These are phyloP conservation scores for Clusia tigrina DNA, from an alignment of 2,888 invertebrate species.

Conservation along the genomic window DNA sequence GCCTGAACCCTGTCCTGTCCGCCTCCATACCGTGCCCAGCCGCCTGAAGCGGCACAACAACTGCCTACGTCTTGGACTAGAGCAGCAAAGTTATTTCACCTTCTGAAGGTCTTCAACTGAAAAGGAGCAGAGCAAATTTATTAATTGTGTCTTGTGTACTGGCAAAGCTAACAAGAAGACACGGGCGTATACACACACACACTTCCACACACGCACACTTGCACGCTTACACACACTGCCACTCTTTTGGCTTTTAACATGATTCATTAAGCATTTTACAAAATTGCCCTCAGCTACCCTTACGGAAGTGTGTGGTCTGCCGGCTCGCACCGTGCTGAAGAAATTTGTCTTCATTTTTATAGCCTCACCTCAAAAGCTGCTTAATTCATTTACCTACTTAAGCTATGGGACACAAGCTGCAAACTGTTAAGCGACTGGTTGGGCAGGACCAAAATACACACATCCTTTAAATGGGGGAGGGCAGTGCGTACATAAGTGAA, in stretches of 20 bases:
- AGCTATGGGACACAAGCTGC: background rate
- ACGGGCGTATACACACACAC: background rate
- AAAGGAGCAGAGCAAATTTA: background rate
- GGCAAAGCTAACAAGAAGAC: background rate
- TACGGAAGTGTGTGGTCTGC: background rate
- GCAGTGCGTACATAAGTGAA: too few species aligned
- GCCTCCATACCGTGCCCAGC: background rate
- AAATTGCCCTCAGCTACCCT: background rate
- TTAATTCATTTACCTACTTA: constrained; percentile 13
- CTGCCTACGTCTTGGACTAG: background rate
- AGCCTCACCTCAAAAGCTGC: constrained; percentile 8
- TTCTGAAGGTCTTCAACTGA: background rate
- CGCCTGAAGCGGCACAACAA: background rate
- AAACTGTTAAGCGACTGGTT: background rate
- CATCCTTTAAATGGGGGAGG: background rate
- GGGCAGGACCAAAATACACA: background rate
- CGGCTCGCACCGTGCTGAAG: background rate
- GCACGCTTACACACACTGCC: too few species aligned
- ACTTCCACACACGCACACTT: background rate
- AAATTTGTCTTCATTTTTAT: constrained; percentile 9
- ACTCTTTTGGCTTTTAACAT: constrained; percentile 4
- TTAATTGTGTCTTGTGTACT: background rate
- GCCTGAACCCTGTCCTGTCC: background rate
- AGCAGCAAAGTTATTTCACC: background rate
- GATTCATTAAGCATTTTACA: constrained; percentile 8